Conservation (phyloP, 2,797 vertebrate genomes). For the Labeo calbasu region DNA sequence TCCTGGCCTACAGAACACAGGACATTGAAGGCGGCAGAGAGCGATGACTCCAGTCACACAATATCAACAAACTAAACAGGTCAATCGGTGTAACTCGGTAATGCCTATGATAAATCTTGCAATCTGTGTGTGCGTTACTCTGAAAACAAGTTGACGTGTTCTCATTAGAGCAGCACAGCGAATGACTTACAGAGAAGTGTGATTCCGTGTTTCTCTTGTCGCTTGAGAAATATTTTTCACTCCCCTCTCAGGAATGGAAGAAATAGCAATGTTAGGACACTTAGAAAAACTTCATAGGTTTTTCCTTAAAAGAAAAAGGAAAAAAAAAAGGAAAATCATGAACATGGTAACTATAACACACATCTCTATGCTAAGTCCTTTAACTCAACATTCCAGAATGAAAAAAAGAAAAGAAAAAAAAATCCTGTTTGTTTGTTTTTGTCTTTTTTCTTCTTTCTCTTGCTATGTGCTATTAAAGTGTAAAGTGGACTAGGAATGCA, state of each 20-base stretch:
- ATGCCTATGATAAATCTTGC: background rate
- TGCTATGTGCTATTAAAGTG: slow-evolving; percentile 72
- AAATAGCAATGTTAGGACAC: slow-evolving; percentile 47
- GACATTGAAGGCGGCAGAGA: slow-evolving; percentile 1
- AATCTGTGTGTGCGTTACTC: background rate
- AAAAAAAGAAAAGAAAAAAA: slow-evolving; percentile 62
- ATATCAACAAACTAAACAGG: slow-evolving; percentile 8
- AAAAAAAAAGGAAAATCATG: slow-evolving; percentile 39
- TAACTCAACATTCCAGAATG: slow-evolving; percentile 87
- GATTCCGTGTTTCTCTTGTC: slow-evolving; percentile 67
- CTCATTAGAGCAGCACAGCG: slow-evolving; percentile 60
- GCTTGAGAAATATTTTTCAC: slow-evolving; percentile 64
- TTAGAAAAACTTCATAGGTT: slow-evolving; percentile 81
- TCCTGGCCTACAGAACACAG: slow-evolving; percentile 16
- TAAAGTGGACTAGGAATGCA: slow-evolving; percentile 75
- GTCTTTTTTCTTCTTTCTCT: slow-evolving; percentile 64
- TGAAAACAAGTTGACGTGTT: slow-evolving; percentile 27
- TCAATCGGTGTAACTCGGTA: background rate
- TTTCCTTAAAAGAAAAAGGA: slow-evolving; percentile 74
- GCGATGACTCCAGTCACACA: background rate
- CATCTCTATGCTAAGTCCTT: slow-evolving; percentile 72
- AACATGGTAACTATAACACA: slow-evolving; percentile 48
- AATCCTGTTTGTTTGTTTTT: slow-evolving; percentile 67
- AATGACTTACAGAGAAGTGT: slow-evolving; percentile 68
- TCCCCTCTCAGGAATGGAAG: slow-evolving; percentile 67